These are phyloP conservation scores for Lasioglossum pauxillum DNA, from an alignment of 2,888 invertebrate genomes.

Conservation along the genomic window DNA sequence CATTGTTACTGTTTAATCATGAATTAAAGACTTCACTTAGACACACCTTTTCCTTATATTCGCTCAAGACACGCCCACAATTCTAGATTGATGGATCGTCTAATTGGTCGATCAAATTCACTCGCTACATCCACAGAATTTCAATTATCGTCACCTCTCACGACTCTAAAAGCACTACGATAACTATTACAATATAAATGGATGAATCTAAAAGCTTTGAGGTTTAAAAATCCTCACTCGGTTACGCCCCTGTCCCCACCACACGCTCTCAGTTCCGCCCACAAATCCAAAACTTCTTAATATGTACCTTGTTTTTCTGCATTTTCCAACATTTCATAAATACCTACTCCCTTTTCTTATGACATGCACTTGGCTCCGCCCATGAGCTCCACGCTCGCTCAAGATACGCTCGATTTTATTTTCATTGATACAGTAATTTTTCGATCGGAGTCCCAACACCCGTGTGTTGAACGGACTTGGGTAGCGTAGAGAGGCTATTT, in stretches of 20 bases:
- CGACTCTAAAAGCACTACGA: not conserved
- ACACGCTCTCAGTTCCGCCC: not conserved
- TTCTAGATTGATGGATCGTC: not conserved
- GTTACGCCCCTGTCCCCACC: not conserved
- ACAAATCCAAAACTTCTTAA: too few species aligned
- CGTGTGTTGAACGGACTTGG: too few species aligned
- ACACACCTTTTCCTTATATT: too few species aligned
- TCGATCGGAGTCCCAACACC: too few species aligned
- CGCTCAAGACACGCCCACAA: not conserved
- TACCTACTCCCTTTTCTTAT: not conserved
- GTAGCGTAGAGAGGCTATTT: too few species aligned
- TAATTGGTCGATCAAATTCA: not conserved
- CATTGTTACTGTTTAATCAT: not conserved
- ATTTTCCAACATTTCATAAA: not conserved
- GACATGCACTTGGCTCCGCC: not conserved
- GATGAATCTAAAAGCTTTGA: not conserved
- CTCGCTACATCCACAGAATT: not conserved
- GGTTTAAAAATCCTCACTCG: not conserved
- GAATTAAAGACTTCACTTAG: not conserved
- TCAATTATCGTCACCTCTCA: not conserved
- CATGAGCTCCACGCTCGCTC: not conserved
- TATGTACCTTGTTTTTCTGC: not conserved
- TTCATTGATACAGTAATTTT: too few species aligned
- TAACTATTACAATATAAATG: not conserved
- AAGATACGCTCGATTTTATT: not conserved